phyloP scores from a whole-genome alignment of 2,113 vertebrate genomes.

The Aegithalos caudatus region DNA sequence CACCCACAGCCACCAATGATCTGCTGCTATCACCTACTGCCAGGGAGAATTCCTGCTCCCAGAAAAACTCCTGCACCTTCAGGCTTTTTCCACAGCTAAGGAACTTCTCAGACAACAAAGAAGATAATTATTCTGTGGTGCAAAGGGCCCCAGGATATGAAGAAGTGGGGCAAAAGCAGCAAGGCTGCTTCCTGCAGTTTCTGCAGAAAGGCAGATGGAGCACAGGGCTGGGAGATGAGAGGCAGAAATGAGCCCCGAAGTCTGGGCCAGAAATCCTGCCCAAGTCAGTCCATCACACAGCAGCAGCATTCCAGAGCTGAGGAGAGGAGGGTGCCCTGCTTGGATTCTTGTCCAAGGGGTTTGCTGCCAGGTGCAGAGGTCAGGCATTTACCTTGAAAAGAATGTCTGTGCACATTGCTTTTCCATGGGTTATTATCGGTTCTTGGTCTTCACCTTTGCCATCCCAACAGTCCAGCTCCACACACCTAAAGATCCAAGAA shows the following conservation, averaged over 20 bases:
- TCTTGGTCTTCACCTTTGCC: slow-evolving; percentile 99
- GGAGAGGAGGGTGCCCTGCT: not conserved
- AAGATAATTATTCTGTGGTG: not conserved
- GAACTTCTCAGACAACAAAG: not conserved
- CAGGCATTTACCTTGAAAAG: slow-evolving; percentile 88
- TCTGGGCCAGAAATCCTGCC: not conserved
- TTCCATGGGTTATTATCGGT: slow-evolving; percentile 97
- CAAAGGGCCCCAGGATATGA: not conserved
- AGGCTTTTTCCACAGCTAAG: not conserved
- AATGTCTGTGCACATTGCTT: slow-evolving; percentile 99
- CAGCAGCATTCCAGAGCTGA: not conserved
- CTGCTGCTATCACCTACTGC: not conserved
- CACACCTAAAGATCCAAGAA: slow-evolving; percentile 78
- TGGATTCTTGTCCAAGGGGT: not conserved
- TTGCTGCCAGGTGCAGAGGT: not conserved
- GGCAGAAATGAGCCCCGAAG: not conserved
- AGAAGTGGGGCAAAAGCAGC: not conserved
- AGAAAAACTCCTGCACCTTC: not conserved
- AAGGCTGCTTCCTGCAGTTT: not conserved
- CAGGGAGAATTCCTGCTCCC: not conserved
- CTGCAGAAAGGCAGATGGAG: not conserved
- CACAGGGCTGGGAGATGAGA: rapidly evolving
- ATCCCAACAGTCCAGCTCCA: slow-evolving; percentile 98
- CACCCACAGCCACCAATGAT: not conserved
- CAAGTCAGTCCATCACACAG: not conserved